Evolutionary conservation across 2,888 invertebrate species (phyloP).

Genomic region (Sphaerophoria rueppellii): DNA sequence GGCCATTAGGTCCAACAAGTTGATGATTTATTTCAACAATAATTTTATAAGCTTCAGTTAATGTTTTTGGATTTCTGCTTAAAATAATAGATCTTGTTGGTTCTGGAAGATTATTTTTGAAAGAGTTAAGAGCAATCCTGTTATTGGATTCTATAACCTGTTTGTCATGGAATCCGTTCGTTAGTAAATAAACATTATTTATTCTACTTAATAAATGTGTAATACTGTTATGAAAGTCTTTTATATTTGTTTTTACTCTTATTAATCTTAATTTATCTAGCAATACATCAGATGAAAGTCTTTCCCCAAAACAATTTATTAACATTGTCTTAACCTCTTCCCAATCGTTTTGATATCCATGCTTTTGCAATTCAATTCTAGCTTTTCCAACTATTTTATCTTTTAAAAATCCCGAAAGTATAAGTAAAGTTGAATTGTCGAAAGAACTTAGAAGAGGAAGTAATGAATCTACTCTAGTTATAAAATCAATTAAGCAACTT

Average conservation of each 20-base stretch:
- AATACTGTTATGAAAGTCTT: conserved; percentile 47
- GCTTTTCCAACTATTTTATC: conserved; percentile 46
- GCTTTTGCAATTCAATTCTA: conserved; percentile 25
- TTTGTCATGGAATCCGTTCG: conserved; percentile 13
- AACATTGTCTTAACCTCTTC: conserved; percentile 28
- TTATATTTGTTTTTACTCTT: conserved; percentile 39
- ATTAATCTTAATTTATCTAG: conserved; percentile 37
- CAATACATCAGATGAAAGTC: conserved; percentile 14
- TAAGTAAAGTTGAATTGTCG: neutral
- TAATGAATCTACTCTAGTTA: conserved; percentile 41
- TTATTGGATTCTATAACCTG: conserved; percentile 20
- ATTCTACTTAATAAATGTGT: conserved; percentile 10
- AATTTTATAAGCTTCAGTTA: conserved; percentile 28
- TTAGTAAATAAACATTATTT: conserved; percentile 4
- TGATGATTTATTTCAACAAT: conserved; percentile 16
- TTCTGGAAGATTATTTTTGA: conserved; percentile 28
- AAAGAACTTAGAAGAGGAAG: conserved; percentile 1
- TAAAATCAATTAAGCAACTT: conserved; percentile 33
- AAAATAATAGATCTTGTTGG: conserved; percentile 19
- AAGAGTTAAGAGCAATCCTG: conserved; percentile 17
- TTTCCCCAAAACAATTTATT: conserved; percentile 46
- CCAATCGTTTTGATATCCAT: conserved; percentile 31
- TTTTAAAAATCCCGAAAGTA: conserved; percentile 20
- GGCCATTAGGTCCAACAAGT: neutral
- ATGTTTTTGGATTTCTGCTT: conserved; percentile 7